These are phyloP conservation scores for Heliconius eleuchia DNA, from an alignment of 1,140 invertebrate species.

Conservation along the genomic window DNA sequence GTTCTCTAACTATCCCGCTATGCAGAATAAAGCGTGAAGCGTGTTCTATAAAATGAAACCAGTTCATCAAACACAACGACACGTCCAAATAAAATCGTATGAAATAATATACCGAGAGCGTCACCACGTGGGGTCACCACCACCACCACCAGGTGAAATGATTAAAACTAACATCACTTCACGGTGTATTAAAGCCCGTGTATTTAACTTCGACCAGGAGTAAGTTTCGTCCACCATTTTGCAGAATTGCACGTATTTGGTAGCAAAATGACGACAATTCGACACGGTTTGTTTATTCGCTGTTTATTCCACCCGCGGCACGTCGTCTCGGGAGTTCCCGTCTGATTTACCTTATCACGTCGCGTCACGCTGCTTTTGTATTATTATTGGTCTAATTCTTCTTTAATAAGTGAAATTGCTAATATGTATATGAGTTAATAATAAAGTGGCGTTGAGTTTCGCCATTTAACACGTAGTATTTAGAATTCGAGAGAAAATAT, in stretches of 20 bases:
- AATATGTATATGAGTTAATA: no score
- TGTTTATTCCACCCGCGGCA: not conserved
- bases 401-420: not conserved
- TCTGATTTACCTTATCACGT: conserved; percentile 18
- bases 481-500: no score
- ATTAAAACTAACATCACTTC: not conserved
- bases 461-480: no score
- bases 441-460: no score
- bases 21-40: not conserved
- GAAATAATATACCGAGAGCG: not conserved
- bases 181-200: not conserved
- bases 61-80: not conserved
- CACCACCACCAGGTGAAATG: not conserved
- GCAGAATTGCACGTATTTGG: not conserved
- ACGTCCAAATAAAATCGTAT: not conserved
- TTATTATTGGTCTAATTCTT: no score
- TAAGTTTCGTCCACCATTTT: not conserved
- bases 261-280: not conserved
- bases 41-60: not conserved
- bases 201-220: not conserved
- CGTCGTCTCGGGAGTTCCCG: not conserved
- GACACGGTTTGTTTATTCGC: conserved; percentile 22
- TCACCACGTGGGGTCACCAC: not conserved
- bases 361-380: not conserved
- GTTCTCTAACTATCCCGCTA: not conserved